These are phyloP conservation scores for Mercenaria mercenaria DNA, from an alignment of 1,140 invertebrate genomes.

Conservation along the genomic window DNA sequence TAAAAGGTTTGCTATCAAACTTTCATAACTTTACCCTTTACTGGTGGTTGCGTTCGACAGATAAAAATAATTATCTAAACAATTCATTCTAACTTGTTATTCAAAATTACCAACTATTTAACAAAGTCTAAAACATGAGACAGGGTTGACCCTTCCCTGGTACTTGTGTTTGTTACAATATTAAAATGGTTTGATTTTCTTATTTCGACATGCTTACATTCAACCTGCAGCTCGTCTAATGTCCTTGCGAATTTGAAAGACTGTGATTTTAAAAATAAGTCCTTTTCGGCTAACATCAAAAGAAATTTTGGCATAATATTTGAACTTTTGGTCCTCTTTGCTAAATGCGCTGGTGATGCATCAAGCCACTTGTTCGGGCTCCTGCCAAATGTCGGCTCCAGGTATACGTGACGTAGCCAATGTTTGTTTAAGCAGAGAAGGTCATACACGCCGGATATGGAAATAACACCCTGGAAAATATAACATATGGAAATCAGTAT, in stretches of 20 bases:
- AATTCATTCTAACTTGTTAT: no score
- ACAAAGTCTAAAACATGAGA: constrained; percentile 27
- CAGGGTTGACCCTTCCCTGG: constrained; percentile 25
- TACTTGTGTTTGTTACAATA: constrained; percentile 25
- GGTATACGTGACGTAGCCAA: constrained; percentile 45
- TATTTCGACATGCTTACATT: constrained; percentile 48
- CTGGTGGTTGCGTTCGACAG: no score
- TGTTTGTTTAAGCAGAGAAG: constrained; percentile 41
- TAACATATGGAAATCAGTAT: no score
- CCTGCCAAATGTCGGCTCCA: constrained; percentile 55
- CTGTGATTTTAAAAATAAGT: constrained; percentile 41
- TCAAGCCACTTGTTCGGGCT: not conserved
- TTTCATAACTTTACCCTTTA: no score
- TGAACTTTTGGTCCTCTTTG: not conserved
- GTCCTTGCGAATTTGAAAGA: not conserved
- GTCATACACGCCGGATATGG: constrained; percentile 63
- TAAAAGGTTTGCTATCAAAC: no score
- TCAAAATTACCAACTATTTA: not conserved
- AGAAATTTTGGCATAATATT: constrained; percentile 25
- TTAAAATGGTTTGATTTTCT: constrained; percentile 50
- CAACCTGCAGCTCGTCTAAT: not conserved
- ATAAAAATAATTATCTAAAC: no score
- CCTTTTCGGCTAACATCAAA: constrained; percentile 32
- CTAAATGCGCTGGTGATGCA: constrained; percentile 31
- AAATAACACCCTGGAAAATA: constrained; percentile 61